Conservation (phyloP, 2,113 vertebrate genomes). For the Chrysemys picta region DNA sequence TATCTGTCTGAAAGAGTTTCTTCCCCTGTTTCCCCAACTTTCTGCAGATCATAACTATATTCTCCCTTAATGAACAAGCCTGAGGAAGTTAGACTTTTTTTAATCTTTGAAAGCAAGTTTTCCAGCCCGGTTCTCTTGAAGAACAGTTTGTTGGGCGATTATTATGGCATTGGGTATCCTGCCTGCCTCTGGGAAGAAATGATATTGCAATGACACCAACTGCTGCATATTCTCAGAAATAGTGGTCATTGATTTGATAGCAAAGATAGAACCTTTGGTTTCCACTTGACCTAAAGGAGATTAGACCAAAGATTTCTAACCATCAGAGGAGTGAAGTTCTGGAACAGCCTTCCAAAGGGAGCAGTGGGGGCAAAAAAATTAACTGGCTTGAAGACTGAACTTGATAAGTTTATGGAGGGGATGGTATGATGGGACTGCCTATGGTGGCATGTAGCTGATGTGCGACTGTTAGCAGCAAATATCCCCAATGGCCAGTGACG, state of each 20-base stretch:
- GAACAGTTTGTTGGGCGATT: neutral
- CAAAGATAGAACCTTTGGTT: neutral
- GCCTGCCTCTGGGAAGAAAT: neutral
- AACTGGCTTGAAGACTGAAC: neutral
- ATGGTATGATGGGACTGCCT: neutral
- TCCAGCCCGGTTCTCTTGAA: neutral
- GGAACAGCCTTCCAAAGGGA: neutral
- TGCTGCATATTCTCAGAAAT: neutral
- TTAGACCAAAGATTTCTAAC: neutral
- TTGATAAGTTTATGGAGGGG: neutral
- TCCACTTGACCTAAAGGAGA: neutral
- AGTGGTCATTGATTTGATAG: neutral
- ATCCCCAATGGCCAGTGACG: neutral
- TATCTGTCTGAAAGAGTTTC: neutral
- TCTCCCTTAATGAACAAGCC: accelerated
- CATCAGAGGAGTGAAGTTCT: neutral
- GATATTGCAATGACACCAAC: neutral
- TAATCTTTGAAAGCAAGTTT: neutral
- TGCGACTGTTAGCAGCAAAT: neutral
- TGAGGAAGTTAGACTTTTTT: accelerated
- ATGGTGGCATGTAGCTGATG: neutral
- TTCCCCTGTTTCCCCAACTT: neutral
- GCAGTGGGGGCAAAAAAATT: neutral
- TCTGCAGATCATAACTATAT: accelerated
- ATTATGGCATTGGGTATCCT: neutral